These are phyloP conservation scores for Ibidorhyncha struthersii DNA, from an alignment of 2,113 vertebrate species.

Conservation along the genomic window DNA sequence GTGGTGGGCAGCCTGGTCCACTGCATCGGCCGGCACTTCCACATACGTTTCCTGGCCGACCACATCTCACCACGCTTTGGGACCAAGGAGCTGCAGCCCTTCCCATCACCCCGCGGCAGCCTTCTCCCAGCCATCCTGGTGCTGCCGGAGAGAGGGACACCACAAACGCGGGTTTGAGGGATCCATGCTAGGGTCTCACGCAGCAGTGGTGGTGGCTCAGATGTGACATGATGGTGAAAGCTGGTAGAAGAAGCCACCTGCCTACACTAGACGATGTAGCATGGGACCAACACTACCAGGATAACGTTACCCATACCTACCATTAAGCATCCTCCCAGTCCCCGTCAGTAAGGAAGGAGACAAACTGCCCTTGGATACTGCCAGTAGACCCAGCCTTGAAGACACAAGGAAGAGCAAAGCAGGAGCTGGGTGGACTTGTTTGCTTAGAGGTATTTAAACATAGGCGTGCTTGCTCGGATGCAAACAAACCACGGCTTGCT, in stretches of 20 bases:
- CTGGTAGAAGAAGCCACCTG: not conserved
- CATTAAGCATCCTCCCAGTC: no score
- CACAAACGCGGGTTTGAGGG: constrained; percentile 78
- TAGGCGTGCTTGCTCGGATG: not conserved
- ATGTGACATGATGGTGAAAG: fast-evolving
- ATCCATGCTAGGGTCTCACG: fast-evolving
- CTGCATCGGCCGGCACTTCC: constrained; percentile 81
- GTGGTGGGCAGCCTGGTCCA: constrained; percentile 78
- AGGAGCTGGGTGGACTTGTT: not conserved
- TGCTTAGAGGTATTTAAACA: not conserved
- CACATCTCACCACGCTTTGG: constrained; percentile 84
- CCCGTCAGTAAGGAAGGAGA: fast-evolving
- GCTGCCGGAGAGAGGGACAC: constrained; percentile 69
- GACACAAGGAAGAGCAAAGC: not conserved
- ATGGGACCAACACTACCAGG: not conserved
- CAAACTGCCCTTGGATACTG: not conserved
- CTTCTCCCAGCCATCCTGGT: constrained; percentile 83
- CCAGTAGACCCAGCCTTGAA: not conserved
- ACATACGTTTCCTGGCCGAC: constrained; percentile 83
- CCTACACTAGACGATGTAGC: fast-evolving
- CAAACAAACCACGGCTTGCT: not conserved
- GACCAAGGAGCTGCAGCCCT: constrained; percentile 74
- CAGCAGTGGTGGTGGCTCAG: not conserved
- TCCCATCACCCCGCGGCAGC: constrained; percentile 78
- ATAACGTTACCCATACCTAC: fast-evolving